Base-by-base conservation (phyloP, 2,113 vertebrate genomes). In the Perccottus glenii region DNA sequence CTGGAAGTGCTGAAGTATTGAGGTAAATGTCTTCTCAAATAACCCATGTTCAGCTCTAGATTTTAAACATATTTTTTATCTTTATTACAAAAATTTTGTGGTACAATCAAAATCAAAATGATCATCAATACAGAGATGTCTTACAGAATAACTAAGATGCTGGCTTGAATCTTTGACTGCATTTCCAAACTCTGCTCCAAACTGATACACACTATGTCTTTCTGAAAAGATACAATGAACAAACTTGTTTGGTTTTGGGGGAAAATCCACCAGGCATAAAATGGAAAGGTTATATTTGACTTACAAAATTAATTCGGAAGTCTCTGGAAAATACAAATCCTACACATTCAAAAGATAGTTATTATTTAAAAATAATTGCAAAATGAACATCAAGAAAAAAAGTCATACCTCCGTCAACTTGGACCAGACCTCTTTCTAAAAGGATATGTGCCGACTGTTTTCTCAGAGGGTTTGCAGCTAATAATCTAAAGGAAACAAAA, bases 361-460 rank as follows among this genome's bases (percentile, higher is more conserved):
- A 52, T 36, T 15, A 56, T 59, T 32, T 51, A 49, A 42, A 62
- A 45, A 32, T 64, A 33, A 77, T 51, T 58, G 49, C 9, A 19
- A 16, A 53, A 60, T 64, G 45, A 33, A 67, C 27, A 6, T 35
- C n/a, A 56, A 19, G 5, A 65, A 50, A 68, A 50, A 53, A 52
- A 67, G 6, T 46, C 16, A 0, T 12, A 96, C 95, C 95, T 90
- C 86, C 46, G 32, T 90, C 85, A 57, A 89, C 91, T 71, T 84
- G 74, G 8, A 78, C 85, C 15, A 93, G 70, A 40, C 95, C 95
- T 85, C 94, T 84, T 67, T 94, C 88, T 75, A 96, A 83, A 0
- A 96, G 89, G 64, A 94, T 85, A 33, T 86, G 80, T 14, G 69
- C 92, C 12, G 91, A 85, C 59, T 90, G 88, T 56, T 93, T 82